Evolutionary conservation across 2,113 vertebrate species (phyloP).

Genomic region (Aspidoscelis tigris): DNA sequence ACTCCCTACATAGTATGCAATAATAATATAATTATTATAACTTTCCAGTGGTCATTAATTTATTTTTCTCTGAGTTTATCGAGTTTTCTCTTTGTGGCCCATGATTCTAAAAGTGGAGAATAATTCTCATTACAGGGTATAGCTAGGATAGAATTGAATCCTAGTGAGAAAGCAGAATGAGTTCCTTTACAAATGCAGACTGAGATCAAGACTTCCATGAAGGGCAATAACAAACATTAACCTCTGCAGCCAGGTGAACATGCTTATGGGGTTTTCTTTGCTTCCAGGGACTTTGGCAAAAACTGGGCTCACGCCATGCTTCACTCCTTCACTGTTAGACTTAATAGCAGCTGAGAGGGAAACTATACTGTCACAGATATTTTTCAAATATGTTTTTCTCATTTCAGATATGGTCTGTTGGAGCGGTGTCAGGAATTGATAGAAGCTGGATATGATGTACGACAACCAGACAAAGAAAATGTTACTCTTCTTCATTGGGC

Average conservation of each 20-base stretch:
- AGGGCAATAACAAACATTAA: too few species aligned
- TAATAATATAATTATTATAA: not conserved
- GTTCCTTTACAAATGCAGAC: too few species aligned
- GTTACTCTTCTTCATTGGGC: constrained; percentile 97
- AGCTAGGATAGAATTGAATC: too few species aligned
- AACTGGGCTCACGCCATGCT: too few species aligned
- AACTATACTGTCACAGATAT: not conserved
- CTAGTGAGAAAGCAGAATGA: too few species aligned
- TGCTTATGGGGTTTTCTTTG: too few species aligned
- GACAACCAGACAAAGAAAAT: constrained; percentile 94
- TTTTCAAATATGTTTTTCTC: constrained; percentile 17
- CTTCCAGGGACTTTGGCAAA: too few species aligned
- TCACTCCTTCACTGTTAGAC: not conserved
- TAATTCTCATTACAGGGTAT: not conserved
- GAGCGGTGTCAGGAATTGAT: constrained; percentile 94
- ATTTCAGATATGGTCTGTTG: constrained; percentile 87
- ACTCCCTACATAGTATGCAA: not conserved
- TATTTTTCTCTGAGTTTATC: not conserved
- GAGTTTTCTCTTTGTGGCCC: not conserved
- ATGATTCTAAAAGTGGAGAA: not conserved
- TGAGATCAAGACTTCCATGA: too few species aligned
- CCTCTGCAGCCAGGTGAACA: too few species aligned
- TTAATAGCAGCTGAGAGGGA: not conserved
- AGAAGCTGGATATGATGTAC: constrained; percentile 93
- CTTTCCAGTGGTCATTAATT: not conserved